These are phyloP conservation scores for Parnassius glacialis DNA, from an alignment of 2,888 invertebrate genomes.

Conservation along the genomic window DNA sequence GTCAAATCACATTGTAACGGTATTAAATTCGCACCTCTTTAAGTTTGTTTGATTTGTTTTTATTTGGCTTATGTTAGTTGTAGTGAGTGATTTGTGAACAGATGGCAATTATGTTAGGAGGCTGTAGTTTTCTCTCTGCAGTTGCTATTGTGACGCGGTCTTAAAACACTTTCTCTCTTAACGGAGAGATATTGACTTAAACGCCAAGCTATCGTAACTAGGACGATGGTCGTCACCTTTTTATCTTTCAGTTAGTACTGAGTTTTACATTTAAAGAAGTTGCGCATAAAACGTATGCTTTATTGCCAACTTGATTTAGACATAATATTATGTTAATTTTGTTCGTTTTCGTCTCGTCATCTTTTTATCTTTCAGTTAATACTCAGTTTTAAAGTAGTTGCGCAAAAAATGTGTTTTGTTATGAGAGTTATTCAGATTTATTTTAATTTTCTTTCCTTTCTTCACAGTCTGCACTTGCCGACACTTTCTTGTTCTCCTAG, in stretches of 20 bases:
- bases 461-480: too few relatives aligned
- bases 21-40: background rate
- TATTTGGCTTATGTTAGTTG: background rate
- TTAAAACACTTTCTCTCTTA: conserved; percentile 15
- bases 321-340: too few relatives aligned
- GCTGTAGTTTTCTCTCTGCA: background rate
- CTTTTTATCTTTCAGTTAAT: too few relatives aligned
- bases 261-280: background rate
- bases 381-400: too few relatives aligned
- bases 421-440: too few relatives aligned
- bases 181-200: conserved; percentile 1
- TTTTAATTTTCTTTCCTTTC: too few relatives aligned
- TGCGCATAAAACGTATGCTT: too few relatives aligned
- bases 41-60: background rate
- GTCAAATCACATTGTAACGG: background rate
- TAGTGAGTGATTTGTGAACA: background rate
- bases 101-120: conserved; percentile 6
- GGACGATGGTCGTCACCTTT: background rate
- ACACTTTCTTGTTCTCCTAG: too few relatives aligned
- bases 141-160: conserved; percentile 4
- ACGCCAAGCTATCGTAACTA: conserved; percentile 1
- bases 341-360: too few relatives aligned
- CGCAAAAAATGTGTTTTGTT: too few relatives aligned
- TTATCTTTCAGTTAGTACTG: background rate
- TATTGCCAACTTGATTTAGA: too few relatives aligned